Percentiles rank a stretch among this genome's conserved stretches.
Conservation (phyloP, 2,888 invertebrate genomes). For the Gryllus longicercus region DNA sequence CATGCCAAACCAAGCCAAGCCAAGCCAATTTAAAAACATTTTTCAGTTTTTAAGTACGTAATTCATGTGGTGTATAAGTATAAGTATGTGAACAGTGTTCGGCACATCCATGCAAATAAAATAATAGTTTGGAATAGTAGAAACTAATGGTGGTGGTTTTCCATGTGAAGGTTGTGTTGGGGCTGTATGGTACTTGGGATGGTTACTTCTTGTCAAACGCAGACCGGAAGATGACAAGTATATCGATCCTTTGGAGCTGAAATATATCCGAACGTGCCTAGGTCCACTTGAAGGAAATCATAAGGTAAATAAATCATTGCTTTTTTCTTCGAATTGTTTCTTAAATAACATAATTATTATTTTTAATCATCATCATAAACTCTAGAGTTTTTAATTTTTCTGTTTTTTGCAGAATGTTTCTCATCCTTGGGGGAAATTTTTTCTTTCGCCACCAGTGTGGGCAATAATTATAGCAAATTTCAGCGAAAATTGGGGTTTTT, state of each 20-base stretch:
- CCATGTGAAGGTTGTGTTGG: constrained; percentile 57
- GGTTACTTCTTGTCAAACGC: constrained; percentile 69
- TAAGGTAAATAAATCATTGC: background rate
- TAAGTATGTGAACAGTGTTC: too few relatives aligned
- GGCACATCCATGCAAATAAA: too few relatives aligned
- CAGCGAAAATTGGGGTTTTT: constrained; percentile 88
- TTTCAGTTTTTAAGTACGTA: too few relatives aligned
- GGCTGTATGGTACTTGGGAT: constrained; percentile 66
- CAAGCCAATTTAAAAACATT: too few relatives aligned
- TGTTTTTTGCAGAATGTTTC: constrained; percentile 34
- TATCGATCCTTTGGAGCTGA: constrained; percentile 68
- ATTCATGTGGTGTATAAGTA: too few relatives aligned
- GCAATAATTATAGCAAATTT: constrained; percentile 80
- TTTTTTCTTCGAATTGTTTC: background rate
- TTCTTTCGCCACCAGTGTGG: constrained; percentile 75
- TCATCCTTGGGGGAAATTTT: constrained; percentile 74
- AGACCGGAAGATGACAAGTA: constrained; percentile 70
- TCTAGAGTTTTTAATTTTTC: background rate
- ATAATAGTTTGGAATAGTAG: too few relatives aligned
- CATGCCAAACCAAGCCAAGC: too few relatives aligned
- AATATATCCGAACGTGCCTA: constrained; percentile 63
- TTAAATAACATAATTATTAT: too few relatives aligned
- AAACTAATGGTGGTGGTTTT: too few relatives aligned
- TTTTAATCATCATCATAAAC: too few relatives aligned
- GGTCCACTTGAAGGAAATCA: constrained; percentile 39